Evolutionary conservation across 1,140 invertebrate species (phyloP), one percentile per base, ranked within the genome.

Genomic region (Cherax quadricarinatus): DNA sequence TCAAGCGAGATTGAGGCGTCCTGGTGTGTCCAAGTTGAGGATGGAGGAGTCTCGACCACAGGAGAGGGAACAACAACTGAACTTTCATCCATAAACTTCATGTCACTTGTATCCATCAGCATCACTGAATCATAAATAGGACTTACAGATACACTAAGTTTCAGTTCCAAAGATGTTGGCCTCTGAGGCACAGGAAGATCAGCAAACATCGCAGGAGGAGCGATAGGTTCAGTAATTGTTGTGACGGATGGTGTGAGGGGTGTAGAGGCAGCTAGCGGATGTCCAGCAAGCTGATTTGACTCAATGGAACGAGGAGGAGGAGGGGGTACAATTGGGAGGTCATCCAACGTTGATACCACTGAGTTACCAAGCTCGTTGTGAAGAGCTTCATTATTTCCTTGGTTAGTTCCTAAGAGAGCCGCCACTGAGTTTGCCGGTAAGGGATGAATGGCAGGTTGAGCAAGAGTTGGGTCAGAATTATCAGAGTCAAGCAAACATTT

Each of bases 31-130:
- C 90, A 91, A 51, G 24, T 86, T 53, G 84, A 91, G 93, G 94
- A 79, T 86, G 94, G 73, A 90, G 94, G 83, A 86, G 95, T 92
- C 91, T 94, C 87, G 84, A 93, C 60, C 30, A 94, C 73, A 2
- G 90, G 82, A 41, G 94, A 89, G 30, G 94, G 89, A 53, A 92
- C 96, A 70, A 96, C 95, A n/a, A 98, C 96, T 9, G 98, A 98
- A 95, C 97, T 98, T 94, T 98, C 98, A 94, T 98, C 98, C 98
- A 98, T 98, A 94, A 96, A 98, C 24, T 97, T 96, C 66, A 98
- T 95, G 95, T 98, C 98, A 18, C 97, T 97, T 80, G 96, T 97
- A 94, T 98, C 97, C 94, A 98, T 70, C 1, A 88, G 81, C 3
- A 87, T 70, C 30, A 92, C 91, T 1, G 89, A 83, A 79, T 93